phyloP scores from a whole-genome alignment of 1,140 invertebrate genomes.

The Plutomurus gul region DNA sequence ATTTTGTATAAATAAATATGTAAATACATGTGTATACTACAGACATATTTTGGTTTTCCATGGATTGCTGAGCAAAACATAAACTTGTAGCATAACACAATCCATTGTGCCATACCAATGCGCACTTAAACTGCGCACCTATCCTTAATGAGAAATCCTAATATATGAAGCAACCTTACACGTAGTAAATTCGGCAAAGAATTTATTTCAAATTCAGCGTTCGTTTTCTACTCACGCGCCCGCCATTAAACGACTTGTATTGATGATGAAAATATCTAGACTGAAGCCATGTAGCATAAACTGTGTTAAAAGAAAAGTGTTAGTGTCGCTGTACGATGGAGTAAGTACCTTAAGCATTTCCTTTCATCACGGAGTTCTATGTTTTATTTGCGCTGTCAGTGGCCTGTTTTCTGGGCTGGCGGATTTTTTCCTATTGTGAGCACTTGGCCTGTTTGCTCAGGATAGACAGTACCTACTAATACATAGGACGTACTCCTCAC shows the following conservation, averaged over 20 bases:
- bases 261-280: not conserved
- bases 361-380: not conserved
- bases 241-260: not conserved
- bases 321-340: not conserved
- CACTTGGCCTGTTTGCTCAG: not conserved
- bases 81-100: too few relatives aligned
- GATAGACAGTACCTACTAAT: too few relatives aligned
- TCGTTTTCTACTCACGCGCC: not conserved
- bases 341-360: not conserved
- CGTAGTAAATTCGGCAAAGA: too few relatives aligned
- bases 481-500: too few relatives aligned
- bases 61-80: too few relatives aligned
- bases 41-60: too few relatives aligned
- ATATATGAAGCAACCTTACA: too few relatives aligned
- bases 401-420: not conserved
- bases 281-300: not conserved
- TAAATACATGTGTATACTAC: too few relatives aligned
- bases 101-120: too few relatives aligned
- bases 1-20: too few relatives aligned
- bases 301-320: not conserved
- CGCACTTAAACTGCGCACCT: too few relatives aligned
- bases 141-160: too few relatives aligned
- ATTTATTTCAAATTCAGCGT: constrained; percentile 22
- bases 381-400: not conserved
- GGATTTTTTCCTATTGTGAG: not conserved